Evolutionary conservation across 2,797 vertebrate species (phyloP).

Genomic region (Phoebastria nigripes): DNA sequence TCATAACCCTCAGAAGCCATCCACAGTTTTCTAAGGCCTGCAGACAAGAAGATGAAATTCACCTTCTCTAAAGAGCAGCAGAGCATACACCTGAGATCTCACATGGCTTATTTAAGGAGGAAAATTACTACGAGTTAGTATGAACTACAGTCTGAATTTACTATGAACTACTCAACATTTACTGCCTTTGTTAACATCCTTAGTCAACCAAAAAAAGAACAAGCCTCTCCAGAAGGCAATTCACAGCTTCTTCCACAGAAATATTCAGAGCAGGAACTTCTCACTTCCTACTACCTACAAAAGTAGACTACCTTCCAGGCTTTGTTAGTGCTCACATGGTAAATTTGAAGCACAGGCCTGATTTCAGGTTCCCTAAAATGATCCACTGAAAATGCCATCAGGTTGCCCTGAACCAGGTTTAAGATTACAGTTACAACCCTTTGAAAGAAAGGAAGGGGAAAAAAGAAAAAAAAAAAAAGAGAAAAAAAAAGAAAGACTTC

Average conservation of each 20-base stretch:
- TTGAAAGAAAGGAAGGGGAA: background rate
- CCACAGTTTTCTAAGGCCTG: background rate
- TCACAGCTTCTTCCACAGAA: background rate
- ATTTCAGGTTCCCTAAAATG: background rate
- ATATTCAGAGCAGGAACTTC: background rate
- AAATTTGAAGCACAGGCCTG: background rate
- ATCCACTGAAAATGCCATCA: background rate
- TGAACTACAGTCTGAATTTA: background rate
- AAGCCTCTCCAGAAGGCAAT: background rate
- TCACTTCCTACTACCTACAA: background rate
- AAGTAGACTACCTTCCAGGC: background rate
- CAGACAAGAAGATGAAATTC: background rate
- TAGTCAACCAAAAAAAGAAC: background rate
- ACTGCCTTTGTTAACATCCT: background rate
- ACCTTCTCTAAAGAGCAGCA: background rate
- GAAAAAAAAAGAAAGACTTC: background rate
- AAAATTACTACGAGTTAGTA: background rate
- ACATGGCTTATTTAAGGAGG: background rate
- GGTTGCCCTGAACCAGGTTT: background rate
- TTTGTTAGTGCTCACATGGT: background rate
- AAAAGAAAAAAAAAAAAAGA: accelerated
- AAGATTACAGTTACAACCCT: background rate
- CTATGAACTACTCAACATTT: background rate
- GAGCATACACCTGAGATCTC: background rate
- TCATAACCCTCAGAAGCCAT: background rate